phyloP scores from a whole-genome alignment of 2,797 vertebrate genomes.

The Halcyon smyrnensis region DNA sequence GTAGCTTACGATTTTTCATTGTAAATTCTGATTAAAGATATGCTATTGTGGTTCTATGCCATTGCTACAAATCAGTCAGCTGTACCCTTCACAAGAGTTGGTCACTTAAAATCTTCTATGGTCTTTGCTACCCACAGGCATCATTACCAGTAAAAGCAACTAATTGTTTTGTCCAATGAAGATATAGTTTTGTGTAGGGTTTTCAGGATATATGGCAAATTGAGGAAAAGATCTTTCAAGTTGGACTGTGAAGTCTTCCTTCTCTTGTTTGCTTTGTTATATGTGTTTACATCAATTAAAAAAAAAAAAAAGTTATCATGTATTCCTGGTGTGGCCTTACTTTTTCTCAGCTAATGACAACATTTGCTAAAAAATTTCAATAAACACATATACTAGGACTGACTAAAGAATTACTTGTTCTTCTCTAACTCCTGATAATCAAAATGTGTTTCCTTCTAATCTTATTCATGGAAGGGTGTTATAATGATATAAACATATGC shows the following conservation, averaged over 20 bases:
- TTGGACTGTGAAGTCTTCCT: background rate
- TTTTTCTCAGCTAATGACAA: background rate
- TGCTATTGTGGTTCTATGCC: fast-evolving
- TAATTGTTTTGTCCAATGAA: background rate
- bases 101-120: background rate
- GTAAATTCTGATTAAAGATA: background rate
- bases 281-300: background rate
- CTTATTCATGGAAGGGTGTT: background rate
- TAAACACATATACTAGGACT: background rate
- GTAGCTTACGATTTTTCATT: background rate
- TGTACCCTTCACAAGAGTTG: background rate
- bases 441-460: background rate
- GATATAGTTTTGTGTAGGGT: background rate
- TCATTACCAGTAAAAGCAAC: background rate
- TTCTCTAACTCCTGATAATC: fast-evolving
- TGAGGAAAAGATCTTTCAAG: background rate
- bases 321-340: background rate
- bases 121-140: background rate
- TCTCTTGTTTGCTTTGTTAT: background rate
- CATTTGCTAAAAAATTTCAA: background rate
- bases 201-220: background rate
- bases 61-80: background rate
- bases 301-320: background rate
- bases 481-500: background rate
- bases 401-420: background rate